Evolutionary conservation across 2,888 invertebrate genomes (phyloP), one percentile per base, ranked within the genome.

Genomic region (Ophioninae sp.): DNA sequence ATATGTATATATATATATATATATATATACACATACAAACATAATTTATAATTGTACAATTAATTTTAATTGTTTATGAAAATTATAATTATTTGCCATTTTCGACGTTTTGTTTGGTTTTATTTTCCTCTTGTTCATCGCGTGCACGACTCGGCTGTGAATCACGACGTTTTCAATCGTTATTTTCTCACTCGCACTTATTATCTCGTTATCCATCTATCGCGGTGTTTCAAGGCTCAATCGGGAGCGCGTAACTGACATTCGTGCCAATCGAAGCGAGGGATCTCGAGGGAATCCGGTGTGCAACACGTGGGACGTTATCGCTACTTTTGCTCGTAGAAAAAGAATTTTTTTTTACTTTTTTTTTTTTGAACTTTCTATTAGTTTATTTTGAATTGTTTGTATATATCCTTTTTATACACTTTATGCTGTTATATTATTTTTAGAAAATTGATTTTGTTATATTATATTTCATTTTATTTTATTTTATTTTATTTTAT

Each of bases 181-280:
- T 50, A 17, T 75, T 75, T 57, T 39, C 64, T 41, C 70, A 23
- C 59, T 77, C 73, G 44, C 37, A 21, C 67, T 72, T 50, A n/a
- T 72, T 70, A 62, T 76, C 77, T 69, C 44, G 56, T 76, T 75
- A 79, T 67, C 41, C 72, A 62, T 10, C 50, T 73, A 62, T 74
- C 64, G 41, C 44, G 10, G 23, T 10, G 56, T 67, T 67, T 64
- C 69, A 65, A 65, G 61, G 75, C 76, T 44, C 70, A 8, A 70
- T 72, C 41, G 7, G 6, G 73, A 74, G 79, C 50, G n/a, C 57
- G 39, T 64, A 76, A 70, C 56, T 81, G 41, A 50, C 64, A 70
- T 39, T 78, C 39, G 78, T 78, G 50, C 39, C 57, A 69, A 75
- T 81, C 75, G 61, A 44, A 39, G 17, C 64, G 81, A 30, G 37